Conservation (phyloP, 2,113 vertebrate species). For the Mesocricetus auratus region DNA sequence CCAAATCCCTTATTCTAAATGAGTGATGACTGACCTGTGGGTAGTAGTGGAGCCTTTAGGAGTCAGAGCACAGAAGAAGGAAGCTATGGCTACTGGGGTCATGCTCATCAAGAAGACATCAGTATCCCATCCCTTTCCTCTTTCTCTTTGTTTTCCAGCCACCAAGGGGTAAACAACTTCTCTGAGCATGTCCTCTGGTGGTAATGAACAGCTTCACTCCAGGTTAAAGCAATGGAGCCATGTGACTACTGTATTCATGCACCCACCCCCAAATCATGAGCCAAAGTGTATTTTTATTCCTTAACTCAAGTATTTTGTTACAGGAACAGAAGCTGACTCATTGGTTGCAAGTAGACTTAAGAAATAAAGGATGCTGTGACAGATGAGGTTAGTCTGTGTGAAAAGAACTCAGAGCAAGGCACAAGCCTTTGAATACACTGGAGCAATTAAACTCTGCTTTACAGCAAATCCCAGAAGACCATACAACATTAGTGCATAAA, state of each 20-base stretch:
- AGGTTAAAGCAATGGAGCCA: not conserved
- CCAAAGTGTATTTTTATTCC: not conserved
- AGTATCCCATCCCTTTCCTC: fast-evolving
- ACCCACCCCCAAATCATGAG: not conserved
- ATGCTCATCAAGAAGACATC: not conserved
- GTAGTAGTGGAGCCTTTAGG: not conserved
- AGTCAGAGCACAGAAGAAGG: not conserved
- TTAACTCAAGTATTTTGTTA: not conserved
- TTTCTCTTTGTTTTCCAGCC: not conserved
- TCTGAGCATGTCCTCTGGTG: not conserved
- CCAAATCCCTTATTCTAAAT: not conserved
- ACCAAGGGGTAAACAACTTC: not conserved
- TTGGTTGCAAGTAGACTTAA: not conserved
- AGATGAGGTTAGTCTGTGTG: not conserved
- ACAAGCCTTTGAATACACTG: not conserved
- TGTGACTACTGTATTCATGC: not conserved
- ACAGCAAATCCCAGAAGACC: not conserved
- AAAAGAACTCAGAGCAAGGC: not conserved
- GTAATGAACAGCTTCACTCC: not conserved
- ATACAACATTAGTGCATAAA: not conserved
- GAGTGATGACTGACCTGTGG: too few species aligned
- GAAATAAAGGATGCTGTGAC: not conserved
- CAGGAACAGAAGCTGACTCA: not conserved
- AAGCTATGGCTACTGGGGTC: not conserved
- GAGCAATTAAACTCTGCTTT: not conserved